Percentiles rank a stretch among this genome's conserved stretches.
These are phyloP conservation scores for Characodon lateralis DNA, from an alignment of 2,797 vertebrate species.

Conservation along the genomic window DNA sequence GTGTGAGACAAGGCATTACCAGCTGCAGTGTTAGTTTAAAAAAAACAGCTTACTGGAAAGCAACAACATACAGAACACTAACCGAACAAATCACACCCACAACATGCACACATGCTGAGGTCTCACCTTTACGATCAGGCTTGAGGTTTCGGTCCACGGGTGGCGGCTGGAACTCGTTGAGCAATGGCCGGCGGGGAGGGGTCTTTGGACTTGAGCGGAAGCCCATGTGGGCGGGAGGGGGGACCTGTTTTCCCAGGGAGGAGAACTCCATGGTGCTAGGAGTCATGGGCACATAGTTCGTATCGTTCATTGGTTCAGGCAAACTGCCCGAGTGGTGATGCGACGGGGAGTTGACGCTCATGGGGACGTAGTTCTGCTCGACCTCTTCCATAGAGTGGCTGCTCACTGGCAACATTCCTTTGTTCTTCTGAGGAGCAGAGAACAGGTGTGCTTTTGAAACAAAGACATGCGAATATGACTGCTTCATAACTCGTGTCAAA, in stretches of 20 bases:
- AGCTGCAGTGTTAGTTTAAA: slow-evolving; percentile 44
- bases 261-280: slow-evolving; percentile 96
- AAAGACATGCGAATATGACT: background rate
- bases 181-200: slow-evolving; percentile 90
- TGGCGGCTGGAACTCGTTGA: slow-evolving; percentile 92
- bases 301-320: slow-evolving; percentile 90
- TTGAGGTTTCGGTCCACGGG: slow-evolving; percentile 98
- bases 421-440: slow-evolving; percentile 87
- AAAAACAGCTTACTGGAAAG: slow-evolving; percentile 33
- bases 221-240: slow-evolving; percentile 97
- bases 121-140: slow-evolving; percentile 97
- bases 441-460: background rate
- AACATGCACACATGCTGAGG: slow-evolving; percentile 21
- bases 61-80: slow-evolving; percentile 9
- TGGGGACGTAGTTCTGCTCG: slow-evolving; percentile 98
- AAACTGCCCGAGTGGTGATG: slow-evolving; percentile 93
- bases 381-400: slow-evolving; percentile 92
- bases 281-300: slow-evolving; percentile 99
- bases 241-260: slow-evolving; percentile 96
- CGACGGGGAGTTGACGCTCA: slow-evolving; percentile 96
- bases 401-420: slow-evolving; percentile 91
- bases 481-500: background rate
- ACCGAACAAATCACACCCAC: background rate
- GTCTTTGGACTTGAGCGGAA: slow-evolving; percentile 98
- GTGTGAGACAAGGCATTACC: slow-evolving; percentile 43